These are phyloP conservation scores for Melitaea cinxia DNA, from an alignment of 1,140 invertebrate species.

Conservation along the genomic window DNA sequence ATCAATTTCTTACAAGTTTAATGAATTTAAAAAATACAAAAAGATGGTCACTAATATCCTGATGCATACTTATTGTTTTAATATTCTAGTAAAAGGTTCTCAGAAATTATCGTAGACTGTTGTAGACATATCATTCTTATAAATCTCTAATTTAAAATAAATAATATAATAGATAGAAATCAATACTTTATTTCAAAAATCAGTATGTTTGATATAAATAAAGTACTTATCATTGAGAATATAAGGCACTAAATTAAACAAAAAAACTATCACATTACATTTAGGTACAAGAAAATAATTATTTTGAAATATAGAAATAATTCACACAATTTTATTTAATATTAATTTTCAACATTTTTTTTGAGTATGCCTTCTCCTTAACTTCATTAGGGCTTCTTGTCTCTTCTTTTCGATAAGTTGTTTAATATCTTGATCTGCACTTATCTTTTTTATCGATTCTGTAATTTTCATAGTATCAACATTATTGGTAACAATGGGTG, in stretches of 20 bases:
- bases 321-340: background rate
- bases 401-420: conserved; percentile 70
- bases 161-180: background rate
- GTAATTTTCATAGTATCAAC: conserved; percentile 34
- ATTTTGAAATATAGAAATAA: background rate
- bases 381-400: conserved; percentile 73
- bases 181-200: background rate
- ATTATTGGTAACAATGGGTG: conserved; percentile 32
- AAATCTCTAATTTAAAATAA: too few relatives aligned
- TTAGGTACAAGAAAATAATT: conserved; percentile 2
- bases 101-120: too few relatives aligned
- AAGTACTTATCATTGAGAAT: background rate
- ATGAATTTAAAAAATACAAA: too few relatives aligned
- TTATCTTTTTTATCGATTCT: background rate
- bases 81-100: too few relatives aligned
- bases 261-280: background rate
- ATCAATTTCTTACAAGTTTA: too few relatives aligned
- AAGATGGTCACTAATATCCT: too few relatives aligned
- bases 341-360: conserved; percentile 1
- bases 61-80: too few relatives aligned
- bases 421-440: conserved; percentile 45
- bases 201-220: background rate
- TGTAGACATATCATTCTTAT: too few relatives aligned
- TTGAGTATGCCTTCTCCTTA: conserved; percentile 53
- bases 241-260: background rate